Conservation (phyloP, 2,113 vertebrate species). For the Apodemus sylvaticus region DNA sequence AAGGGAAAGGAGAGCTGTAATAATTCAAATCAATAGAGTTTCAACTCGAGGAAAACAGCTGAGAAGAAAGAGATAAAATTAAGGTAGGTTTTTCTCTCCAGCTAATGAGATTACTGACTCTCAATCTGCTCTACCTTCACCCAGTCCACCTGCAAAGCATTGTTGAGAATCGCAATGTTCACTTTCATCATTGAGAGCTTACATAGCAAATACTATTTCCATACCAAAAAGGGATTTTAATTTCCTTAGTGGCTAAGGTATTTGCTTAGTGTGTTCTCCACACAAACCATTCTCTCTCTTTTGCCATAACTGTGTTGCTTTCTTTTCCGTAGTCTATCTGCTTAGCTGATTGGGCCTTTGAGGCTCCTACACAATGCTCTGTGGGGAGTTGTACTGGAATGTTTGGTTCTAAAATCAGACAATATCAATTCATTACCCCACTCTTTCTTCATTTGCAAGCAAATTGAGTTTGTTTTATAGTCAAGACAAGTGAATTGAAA, state of each 20-base stretch:
- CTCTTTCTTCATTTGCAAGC: neutral
- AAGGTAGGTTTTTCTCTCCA: neutral
- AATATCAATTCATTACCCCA: neutral
- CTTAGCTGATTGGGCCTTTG: neutral
- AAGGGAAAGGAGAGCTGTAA: neutral
- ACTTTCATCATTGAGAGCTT: neutral
- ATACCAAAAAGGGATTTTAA: neutral
- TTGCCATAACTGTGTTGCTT: neutral
- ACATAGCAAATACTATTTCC: neutral
- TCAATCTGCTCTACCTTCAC: neutral
- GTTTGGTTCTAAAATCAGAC: neutral
- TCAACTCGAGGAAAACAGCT: neutral
- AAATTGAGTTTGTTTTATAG: neutral
- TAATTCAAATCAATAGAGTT: neutral
- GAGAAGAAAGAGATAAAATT: neutral
- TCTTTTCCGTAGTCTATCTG: neutral
- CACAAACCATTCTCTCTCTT: neutral
- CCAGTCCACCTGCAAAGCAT: neutral
- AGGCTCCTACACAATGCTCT: neutral
- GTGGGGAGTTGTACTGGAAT: neutral
- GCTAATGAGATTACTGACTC: neutral
- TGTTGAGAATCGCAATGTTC: neutral
- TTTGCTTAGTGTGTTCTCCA: neutral
- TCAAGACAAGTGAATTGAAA: neutral
- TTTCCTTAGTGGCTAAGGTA: neutral